Evolutionary conservation across 2,797 vertebrate species (phyloP), one percentile per base, ranked within the genome.

Genomic region (Acanthurus leucopareius): DNA sequence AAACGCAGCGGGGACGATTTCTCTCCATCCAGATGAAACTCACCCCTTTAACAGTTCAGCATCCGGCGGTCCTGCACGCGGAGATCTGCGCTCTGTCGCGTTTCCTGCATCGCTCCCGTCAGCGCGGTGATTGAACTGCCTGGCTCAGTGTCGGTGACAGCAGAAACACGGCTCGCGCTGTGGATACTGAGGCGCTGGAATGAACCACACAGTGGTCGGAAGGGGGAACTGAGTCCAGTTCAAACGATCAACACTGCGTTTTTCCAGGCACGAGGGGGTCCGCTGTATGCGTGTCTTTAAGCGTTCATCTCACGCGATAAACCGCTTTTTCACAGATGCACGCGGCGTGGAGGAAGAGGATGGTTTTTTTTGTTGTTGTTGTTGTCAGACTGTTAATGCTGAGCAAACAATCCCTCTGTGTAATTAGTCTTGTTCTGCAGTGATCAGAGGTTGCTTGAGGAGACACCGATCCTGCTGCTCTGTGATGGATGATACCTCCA

Each of bases 161-260:
- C 70, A 81, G 45, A 66, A 72, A 66, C 60, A 32, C 80, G 65
- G 68, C 73, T 86, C 84, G 78, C 77, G 10, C 69, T 20, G 80
- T 86, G 71, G 83, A 88, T 20, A 62, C 80, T 40, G 58, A 82
- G 80, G 61, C 63, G 69, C 77, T 77, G 93, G 93, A 92, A 90
- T 75, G 85, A 91, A 92, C 91, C 93, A 91, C 82, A 5, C 71
- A 38, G 61, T 10, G 65, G 52, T 77, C 49, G 16, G 73, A 49
- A 44, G 62, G 77, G 82, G 82, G 59, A 40, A 35, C 15, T 9
- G 77, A 70, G 68, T 77, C 65, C 68, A 25, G 17, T 16, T 59
- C 71, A 10, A 5, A 25, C 14, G 17, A 48, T 51, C 62, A 71
- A 83, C 75, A 48, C 51, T 44, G 80, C 60, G 66, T 69, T 81